Evolutionary conservation across 2,888 invertebrate species (phyloP), one percentile per base, ranked within the genome.

Genomic region (Ornithoptera priamus): DNA sequence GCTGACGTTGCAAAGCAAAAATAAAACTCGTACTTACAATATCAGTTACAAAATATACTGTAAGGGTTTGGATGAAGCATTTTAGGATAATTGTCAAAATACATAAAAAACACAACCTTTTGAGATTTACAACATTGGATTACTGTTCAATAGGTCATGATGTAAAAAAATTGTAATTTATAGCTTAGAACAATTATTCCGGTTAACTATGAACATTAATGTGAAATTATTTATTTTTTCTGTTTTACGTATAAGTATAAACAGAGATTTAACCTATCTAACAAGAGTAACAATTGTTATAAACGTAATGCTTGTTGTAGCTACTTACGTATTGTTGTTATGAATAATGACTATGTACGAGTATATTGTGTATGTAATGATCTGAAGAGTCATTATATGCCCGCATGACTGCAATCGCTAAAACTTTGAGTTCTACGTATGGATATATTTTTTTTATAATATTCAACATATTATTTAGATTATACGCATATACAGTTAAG

Each of bases 401-500:
- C 82, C 82, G 82, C 84, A 85, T 85, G 77, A 78, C 74, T 78
- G 81, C 80, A 81, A 83, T 78, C 77, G 78, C 72, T 76, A 76
- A 76, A 78, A 77, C 76, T 75, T 75, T 76, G 76, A 80, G 30
- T 83, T 75, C 18, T 22, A 8, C 57, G 57, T 22, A 22, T 18
- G 5, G 6, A 53, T 53, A 53, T 18, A 18, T 7, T n/a, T n/a
- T 53, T 53, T 53, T 53, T 53, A n/a, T 53, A 53, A n/a, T 5
- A 50, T 18, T 8, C 18, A 50, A 18, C 18, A 50, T 18, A 6
- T 18, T n/a, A n/a, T 5, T n/a, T 53, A 5, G 5, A 53, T 53
- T n/a, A 53, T 18, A n/a, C 18, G 6, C n/a, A 53, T 53, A 53
- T 53, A 4, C 53, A 53, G n/a, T n/a, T 53, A n/a, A 53, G n/a